A percentile compares a stretch with the other conserved stretches of the same genome.
Conservation (phyloP, 2,797 vertebrate species). For the Ptychobarbus kaznakovi region DNA sequence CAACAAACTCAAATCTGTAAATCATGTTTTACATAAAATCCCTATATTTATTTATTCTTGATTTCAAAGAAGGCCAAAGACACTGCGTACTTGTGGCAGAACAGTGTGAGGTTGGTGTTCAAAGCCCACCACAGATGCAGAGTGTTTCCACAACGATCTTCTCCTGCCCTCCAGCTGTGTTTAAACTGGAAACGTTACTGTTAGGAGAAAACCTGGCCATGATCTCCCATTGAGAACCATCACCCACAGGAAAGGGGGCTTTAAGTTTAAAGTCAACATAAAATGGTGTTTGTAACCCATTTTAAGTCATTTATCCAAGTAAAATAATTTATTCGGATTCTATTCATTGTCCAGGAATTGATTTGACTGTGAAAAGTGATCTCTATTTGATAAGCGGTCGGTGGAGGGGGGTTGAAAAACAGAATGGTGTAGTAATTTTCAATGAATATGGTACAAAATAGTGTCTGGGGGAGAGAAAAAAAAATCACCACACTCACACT, state of each 20-base stretch:
- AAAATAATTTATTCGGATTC: constrained; percentile 1
- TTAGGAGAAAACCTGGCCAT: constrained; percentile 49
- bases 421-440: not conserved
- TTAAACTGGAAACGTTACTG: constrained; percentile 59
- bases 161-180: constrained; percentile 58
- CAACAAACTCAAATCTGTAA: constrained; percentile 57
- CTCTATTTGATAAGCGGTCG: not conserved
- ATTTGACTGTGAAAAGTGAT: not conserved
- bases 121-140: constrained; percentile 48
- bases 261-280: constrained; percentile 43
- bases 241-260: constrained; percentile 55
- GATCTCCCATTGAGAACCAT: constrained; percentile 52
- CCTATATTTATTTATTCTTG: constrained; percentile 62
- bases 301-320: not conserved
- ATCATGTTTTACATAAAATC: constrained; percentile 62
- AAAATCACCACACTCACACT: not conserved
- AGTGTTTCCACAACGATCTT: constrained; percentile 49
- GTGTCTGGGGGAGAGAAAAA: too few species aligned
- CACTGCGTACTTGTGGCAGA: constrained; percentile 60
- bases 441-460: not conserved
- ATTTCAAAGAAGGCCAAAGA: constrained; percentile 60
- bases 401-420: not conserved
- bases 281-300: not conserved
- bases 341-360: not conserved
- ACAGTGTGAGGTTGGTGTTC: constrained; percentile 60